phyloP scores from a whole-genome alignment of 2,888 invertebrate species.

The Julus scandinavius region DNA sequence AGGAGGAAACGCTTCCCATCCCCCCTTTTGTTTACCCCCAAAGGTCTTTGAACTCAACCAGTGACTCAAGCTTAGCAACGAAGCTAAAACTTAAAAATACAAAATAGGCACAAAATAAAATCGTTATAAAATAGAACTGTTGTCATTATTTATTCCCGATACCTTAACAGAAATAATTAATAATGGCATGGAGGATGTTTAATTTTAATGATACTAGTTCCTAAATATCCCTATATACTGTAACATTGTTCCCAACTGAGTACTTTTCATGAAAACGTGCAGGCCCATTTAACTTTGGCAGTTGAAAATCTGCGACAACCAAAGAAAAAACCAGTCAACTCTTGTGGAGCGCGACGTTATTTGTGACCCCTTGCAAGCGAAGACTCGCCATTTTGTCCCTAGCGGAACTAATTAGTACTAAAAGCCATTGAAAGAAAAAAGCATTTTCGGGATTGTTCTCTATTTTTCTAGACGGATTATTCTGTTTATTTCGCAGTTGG shows the following conservation, averaged over 20 bases:
- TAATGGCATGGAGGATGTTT: not conserved
- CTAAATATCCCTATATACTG: not conserved
- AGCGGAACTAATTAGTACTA: not conserved
- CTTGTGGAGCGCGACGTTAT: not conserved
- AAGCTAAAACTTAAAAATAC: not conserved
- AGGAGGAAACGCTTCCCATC: too few species aligned
- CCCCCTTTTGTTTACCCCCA: too few species aligned
- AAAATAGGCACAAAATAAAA: not conserved
- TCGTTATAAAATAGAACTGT: not conserved
- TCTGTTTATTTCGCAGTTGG: not conserved
- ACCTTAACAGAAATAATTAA: not conserved
- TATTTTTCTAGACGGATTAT: constrained; percentile 16
- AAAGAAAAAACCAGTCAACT: not conserved
- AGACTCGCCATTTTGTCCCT: not conserved
- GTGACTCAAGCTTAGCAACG: not conserved
- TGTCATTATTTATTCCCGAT: not conserved
- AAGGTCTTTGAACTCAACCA: not conserved
- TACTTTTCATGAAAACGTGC: not conserved
- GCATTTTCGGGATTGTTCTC: not conserved
- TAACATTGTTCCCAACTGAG: not conserved
- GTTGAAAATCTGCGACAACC: not conserved
- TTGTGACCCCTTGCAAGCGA: not conserved
- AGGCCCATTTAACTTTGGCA: not conserved
- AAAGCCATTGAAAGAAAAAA: constrained; percentile 13
- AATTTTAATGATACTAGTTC: not conserved